Evolutionary conservation across 2,113 vertebrate genomes (phyloP).

Genomic region (Eudyptes chrysolophus): DNA sequence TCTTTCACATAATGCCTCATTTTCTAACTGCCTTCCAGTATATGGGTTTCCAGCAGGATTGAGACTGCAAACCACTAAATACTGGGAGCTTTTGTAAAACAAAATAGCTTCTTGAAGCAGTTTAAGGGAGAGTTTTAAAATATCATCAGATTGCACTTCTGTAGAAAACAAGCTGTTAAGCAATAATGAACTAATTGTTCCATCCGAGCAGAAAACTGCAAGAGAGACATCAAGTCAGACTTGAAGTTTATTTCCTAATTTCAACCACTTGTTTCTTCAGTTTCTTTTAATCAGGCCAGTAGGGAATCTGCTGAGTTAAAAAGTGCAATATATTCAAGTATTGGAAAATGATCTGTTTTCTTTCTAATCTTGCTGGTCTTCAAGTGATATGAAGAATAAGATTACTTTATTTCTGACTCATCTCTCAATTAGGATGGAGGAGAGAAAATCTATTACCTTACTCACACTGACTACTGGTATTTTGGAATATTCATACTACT

Average conservation of each 20-base stretch:
- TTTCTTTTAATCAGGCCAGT: neutral
- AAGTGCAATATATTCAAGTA: neutral
- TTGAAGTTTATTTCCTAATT: neutral
- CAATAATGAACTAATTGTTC: constrained; percentile 5
- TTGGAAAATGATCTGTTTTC: neutral
- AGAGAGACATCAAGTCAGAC: neutral
- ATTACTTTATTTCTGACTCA: neutral
- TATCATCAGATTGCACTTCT: neutral
- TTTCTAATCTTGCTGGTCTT: neutral
- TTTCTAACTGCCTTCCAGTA: neutral
- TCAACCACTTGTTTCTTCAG: neutral
- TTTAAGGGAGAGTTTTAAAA: neutral
- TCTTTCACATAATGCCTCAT: neutral
- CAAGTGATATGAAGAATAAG: neutral
- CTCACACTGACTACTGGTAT: neutral
- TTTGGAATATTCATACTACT: neutral
- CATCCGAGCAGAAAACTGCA: neutral
- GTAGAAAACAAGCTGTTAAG: neutral
- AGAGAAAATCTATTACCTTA: neutral
- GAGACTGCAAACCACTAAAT: neutral
- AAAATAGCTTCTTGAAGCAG: neutral
- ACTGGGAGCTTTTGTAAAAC: neutral
- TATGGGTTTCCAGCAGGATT: neutral
- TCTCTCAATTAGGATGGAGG: neutral
- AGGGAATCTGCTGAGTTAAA: neutral